Evolutionary conservation across 2,888 invertebrate species (phyloP).

Genomic region (Eremobia ochroleuca): DNA sequence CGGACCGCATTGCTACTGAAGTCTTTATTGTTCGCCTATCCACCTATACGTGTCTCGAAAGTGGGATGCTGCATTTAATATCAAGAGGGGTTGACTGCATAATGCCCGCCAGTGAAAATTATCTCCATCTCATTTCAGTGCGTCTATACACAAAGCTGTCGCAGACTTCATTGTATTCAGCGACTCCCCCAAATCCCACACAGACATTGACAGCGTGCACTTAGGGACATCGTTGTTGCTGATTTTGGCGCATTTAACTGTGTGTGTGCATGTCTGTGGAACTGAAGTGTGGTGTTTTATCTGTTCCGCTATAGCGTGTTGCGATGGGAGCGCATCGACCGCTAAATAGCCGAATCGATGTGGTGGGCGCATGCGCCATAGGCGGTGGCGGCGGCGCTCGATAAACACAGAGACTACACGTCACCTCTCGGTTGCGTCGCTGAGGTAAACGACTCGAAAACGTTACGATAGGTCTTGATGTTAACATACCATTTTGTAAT

Average conservation of each 20-base stretch:
- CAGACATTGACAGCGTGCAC: slow-evolving; percentile 34
- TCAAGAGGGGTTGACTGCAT: slow-evolving; percentile 8
- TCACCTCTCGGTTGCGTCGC: slow-evolving; percentile 79
- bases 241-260: slow-evolving; percentile 37
- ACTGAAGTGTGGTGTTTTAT: slow-evolving; percentile 53
- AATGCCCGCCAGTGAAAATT: slow-evolving; percentile 6
- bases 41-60: slow-evolving; percentile 26
- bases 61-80: slow-evolving; percentile 14
- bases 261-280: slow-evolving; percentile 50
- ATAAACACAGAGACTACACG: slow-evolving; percentile 79
- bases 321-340: slow-evolving; percentile 72
- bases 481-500: slow-evolving; percentile 64
- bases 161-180: slow-evolving; percentile 43
- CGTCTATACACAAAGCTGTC: slow-evolving; percentile 15
- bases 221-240: slow-evolving; percentile 33
- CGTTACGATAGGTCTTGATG: slow-evolving; percentile 87
- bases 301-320: slow-evolving; percentile 63
- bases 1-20: slow-evolving; percentile 13
- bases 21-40: slow-evolving; percentile 17
- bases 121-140: slow-evolving; percentile 17
- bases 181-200: slow-evolving; percentile 25
- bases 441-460: slow-evolving; percentile 85
- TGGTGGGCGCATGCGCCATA: slow-evolving; percentile 76
- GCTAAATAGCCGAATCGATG: slow-evolving; percentile 75
- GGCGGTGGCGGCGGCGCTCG: slow-evolving; percentile 69